phyloP scores from a whole-genome alignment of 2,113 vertebrate genomes.

The Bos indicus region DNA sequence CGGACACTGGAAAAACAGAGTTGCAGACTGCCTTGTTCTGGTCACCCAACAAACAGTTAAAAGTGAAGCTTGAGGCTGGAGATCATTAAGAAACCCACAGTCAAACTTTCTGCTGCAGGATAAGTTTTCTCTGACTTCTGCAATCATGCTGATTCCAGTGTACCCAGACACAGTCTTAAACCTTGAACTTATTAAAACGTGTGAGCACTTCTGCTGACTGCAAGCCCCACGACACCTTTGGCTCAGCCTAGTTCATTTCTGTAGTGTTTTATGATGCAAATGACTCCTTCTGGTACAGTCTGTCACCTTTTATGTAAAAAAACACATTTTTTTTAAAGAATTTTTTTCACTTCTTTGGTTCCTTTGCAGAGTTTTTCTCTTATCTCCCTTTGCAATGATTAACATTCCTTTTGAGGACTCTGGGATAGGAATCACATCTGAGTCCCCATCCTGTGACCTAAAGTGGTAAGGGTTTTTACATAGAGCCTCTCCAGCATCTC shows the following conservation, averaged over 20 bases:
- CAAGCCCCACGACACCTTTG: not conserved
- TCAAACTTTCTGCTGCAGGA: not conserved
- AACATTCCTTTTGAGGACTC: not conserved
- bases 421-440: not conserved
- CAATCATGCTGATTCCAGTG: not conserved
- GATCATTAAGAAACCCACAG: not conserved
- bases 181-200: not conserved
- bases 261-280: slow-evolving; percentile 23
- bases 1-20: not conserved
- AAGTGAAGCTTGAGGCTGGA: not conserved
- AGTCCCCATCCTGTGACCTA: too few species aligned
- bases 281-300: not conserved
- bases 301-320: slow-evolving; percentile 32
- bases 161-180: not conserved
- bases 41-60: not conserved
- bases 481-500: not conserved
- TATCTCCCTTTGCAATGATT: not conserved
- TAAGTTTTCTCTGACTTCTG: not conserved
- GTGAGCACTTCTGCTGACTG: not conserved
- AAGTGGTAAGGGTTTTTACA: not conserved
- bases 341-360: not conserved
- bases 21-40: not conserved
- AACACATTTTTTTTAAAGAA: not conserved
- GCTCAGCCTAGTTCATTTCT: not conserved
- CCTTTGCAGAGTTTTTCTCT: not conserved